Percentiles rank a stretch among this genome's conserved stretches.
These are phyloP conservation scores for Phacellophora camtschatica DNA, from an alignment of 30 jellyfish, hydroid and myxozoan species.

Conservation along the genomic window DNA sequence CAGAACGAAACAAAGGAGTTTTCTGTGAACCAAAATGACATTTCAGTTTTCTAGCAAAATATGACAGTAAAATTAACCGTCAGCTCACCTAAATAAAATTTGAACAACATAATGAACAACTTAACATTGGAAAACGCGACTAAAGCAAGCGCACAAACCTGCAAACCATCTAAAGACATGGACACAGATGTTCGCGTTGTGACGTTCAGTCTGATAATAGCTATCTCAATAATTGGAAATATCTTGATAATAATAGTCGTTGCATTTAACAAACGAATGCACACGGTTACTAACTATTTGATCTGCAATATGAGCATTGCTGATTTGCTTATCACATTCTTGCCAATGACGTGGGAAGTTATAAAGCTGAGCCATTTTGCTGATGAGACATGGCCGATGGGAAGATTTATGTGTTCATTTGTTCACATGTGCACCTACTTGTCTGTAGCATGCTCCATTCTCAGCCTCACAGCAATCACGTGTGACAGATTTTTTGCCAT, in stretches of 20 bases:
- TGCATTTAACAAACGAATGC: slow-evolving; percentile 57
- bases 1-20: no score
- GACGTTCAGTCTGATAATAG: slow-evolving; percentile 29
- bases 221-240: slow-evolving; percentile 69
- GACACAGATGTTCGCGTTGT: background rate
- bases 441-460: slow-evolving; percentile 81
- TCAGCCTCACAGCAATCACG: slow-evolving; percentile 64
- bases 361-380: slow-evolving; percentile 32
- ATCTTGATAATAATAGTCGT: slow-evolving; percentile 58
- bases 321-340: slow-evolving; percentile 74
- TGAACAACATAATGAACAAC: background rate
- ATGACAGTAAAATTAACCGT: no score
- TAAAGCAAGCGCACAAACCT: background rate
- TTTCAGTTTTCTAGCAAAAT: no score
- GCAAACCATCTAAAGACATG: slow-evolving; percentile 6
- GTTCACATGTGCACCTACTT: slow-evolving; percentile 53
- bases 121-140: background rate
- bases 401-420: slow-evolving; percentile 70
- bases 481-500: slow-evolving; percentile 85
- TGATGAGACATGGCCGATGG: slow-evolving; percentile 85
- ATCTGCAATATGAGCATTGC: slow-evolving; percentile 81
- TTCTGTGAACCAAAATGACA: no score
- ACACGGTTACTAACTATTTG: slow-evolving; percentile 66
- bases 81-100: no score
- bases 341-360: slow-evolving; percentile 83